These are phyloP conservation scores for Calycopis cecrops DNA, from an alignment of 1,140 invertebrate species.

Conservation along the genomic window DNA sequence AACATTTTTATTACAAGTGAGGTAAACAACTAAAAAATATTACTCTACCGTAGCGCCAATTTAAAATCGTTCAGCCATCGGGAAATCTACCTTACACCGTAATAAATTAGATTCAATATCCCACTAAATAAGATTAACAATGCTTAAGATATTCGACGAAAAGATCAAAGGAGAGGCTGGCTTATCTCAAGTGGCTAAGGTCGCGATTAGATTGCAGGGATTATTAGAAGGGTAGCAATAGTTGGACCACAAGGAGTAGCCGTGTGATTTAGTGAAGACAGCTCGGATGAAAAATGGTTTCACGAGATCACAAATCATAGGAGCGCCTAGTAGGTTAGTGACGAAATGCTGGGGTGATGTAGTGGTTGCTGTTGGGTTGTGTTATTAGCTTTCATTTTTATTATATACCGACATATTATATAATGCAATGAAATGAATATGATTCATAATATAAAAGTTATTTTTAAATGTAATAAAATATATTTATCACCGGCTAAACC, in stretches of 20 bases:
- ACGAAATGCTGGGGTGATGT: conserved; percentile 24
- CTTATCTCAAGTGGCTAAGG: conserved; percentile 17
- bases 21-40: conserved; percentile 38
- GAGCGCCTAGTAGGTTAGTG: conserved; percentile 35
- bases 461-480: no score
- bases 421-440: no score
- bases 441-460: no score
- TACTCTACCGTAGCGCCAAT: conserved; percentile 19
- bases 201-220: conserved; percentile 17
- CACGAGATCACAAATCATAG: conserved; percentile 45
- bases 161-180: conserved; percentile 15
- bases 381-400: no score
- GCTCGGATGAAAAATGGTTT: conserved; percentile 48
- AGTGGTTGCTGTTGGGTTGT: not conserved
- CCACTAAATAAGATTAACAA: conserved; percentile 26
- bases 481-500: no score
- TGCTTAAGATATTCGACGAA: conserved; percentile 13
- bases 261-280: conserved; percentile 46
- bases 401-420: no score
- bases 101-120: conserved; percentile 30
- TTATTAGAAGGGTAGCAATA: conserved; percentile 26
- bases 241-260: conserved; percentile 36
- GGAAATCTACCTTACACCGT: conserved; percentile 24
- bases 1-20: conserved; percentile 31
- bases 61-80: conserved; percentile 17